Evolutionary conservation across 2,888 invertebrate species (phyloP), one percentile per base, ranked within the genome.

Genomic region (Phymatocera aterrima): DNA sequence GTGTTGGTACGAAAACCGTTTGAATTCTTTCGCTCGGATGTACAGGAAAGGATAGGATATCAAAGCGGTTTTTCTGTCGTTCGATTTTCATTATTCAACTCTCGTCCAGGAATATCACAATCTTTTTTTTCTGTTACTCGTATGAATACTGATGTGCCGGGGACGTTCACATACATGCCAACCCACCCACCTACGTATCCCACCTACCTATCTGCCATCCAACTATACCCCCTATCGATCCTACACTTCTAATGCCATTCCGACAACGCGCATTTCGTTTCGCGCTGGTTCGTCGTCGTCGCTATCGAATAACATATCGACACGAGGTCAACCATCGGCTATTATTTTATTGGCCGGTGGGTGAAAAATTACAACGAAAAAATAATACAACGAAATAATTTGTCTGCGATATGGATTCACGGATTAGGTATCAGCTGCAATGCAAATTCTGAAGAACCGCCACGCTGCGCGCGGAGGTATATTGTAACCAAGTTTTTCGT

Each of bases 121-220:
- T 43, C 12, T 43, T 68, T 24, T 68, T 24, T 68, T 68, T 68
- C 65, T 24, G 43, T 68, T 68, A 68, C 43, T 5, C 43, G 43
- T 68, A 68, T 68, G 65, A 68, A 68, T 68, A 43, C 43, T 68
- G 40, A 68, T 68, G 65, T 6, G 5, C 28, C 65, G 24, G 65
- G 12, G 8, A 68, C 65, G 65, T 68, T 68, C 65, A 43, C 65
- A 43, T 68, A 68, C 43, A 40, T 43, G n/a, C n/a, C n/a, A n/a
- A n/a, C n/a, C n/a, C n/a, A n/a, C n/a, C n/a, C n/a, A n/a, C n/a
- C n/a, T n/a, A n/a, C n/a, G n/a, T n/a, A n/a, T n/a, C n/a, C n/a
- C n/a, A n/a, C n/a, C n/a, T n/a, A n/a, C n/a, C n/a, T n/a, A n/a
- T n/a, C n/a, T n/a, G n/a, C n/a, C n/a, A n/a, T n/a, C n/a, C n/a